These are phyloP conservation scores for Pica pica DNA, from an alignment of 2,113 vertebrate genomes.

Conservation along the genomic window DNA sequence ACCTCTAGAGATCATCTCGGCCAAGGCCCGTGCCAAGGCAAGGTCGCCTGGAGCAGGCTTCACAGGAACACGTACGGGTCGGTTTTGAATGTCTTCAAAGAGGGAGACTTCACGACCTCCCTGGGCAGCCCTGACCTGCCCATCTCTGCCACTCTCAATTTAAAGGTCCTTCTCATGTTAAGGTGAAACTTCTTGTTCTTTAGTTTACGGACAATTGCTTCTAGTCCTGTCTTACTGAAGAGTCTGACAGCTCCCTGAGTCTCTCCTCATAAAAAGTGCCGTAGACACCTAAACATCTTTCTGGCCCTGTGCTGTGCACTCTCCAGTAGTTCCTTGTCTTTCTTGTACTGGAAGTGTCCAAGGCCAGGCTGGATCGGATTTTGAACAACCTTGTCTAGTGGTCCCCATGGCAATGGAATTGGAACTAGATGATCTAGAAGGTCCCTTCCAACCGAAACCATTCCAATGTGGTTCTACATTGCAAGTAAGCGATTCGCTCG, in stretches of 20 bases:
- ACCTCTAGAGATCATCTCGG: background rate
- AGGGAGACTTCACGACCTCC: background rate
- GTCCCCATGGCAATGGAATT: background rate
- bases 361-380: background rate
- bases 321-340: background rate
- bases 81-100: background rate
- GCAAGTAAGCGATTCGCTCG: background rate
- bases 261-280: background rate
- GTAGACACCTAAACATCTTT: background rate
- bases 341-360: background rate
- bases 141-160: background rate
- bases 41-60: background rate
- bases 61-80: background rate
- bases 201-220: background rate
- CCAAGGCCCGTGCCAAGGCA: background rate
- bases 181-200: background rate
- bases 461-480: background rate
- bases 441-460: background rate
- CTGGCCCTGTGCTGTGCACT: too few species aligned
- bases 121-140: too few species aligned
- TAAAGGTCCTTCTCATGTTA: background rate
- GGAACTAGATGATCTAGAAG: background rate
- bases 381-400: background rate
- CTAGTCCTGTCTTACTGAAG: too few species aligned
- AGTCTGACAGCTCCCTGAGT: background rate